A percentile compares a stretch with the other conserved stretches of the same genome.
These are phyloP conservation scores for Malurus cyaneus DNA, from an alignment of 2,113 vertebrate species.

Conservation along the genomic window DNA sequence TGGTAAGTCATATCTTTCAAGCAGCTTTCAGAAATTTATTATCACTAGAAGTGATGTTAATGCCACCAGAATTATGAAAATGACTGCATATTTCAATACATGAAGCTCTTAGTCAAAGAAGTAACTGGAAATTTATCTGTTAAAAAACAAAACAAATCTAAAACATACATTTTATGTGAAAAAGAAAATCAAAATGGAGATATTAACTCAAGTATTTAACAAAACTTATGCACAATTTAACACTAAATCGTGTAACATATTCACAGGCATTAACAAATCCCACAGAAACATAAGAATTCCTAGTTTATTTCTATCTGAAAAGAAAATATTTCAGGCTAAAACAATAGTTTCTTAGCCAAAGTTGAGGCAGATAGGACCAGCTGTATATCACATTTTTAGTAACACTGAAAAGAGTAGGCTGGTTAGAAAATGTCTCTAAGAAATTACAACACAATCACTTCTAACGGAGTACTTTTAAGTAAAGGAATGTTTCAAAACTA, in stretches of 20 bases:
- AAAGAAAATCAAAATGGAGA: neutral
- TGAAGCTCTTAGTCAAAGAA: neutral
- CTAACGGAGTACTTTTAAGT: neutral
- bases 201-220: neutral
- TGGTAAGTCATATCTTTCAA: neutral
- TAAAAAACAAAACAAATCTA: neutral
- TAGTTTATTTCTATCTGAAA: neutral
- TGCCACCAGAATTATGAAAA: neutral
- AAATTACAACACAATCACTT: neutral
- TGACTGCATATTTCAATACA: neutral
- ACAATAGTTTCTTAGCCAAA: neutral
- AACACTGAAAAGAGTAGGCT: neutral
- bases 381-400: neutral
- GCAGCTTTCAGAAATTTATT: neutral
- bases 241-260: neutral
- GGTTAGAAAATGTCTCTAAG: neutral
- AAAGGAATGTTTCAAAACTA: neutral
- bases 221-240: neutral
- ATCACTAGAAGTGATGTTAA: neutral
- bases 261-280: neutral
- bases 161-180: neutral
- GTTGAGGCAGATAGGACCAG: neutral
- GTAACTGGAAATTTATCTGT: neutral
- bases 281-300: neutral
- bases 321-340: neutral